phyloP scores from a whole-genome alignment of 2,888 invertebrate species.

The Alentia gelatinosa region DNA sequence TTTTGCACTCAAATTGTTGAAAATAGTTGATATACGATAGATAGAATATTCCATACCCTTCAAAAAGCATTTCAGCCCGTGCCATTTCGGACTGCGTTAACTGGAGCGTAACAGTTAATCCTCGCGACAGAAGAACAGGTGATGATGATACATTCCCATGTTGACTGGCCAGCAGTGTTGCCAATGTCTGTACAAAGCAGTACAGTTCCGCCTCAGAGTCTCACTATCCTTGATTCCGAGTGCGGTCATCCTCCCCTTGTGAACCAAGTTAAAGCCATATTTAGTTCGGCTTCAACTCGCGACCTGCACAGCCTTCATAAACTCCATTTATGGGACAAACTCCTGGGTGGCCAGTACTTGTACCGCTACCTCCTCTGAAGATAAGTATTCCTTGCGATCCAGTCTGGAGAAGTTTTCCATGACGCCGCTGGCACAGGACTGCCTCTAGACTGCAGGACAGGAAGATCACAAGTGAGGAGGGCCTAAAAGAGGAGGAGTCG shows the following conservation, averaged over 20 bases:
- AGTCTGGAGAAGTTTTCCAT: not conserved
- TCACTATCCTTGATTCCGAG: not conserved
- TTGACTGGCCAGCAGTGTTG: not conserved
- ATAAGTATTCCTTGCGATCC: not conserved
- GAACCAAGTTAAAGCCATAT: not conserved
- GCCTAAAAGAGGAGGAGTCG: not conserved
- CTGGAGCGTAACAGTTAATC: too few species aligned
- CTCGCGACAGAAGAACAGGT: too few species aligned
- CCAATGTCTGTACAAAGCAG: not conserved
- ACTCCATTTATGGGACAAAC: not conserved
- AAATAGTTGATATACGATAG: not conserved
- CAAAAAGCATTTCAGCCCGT: not conserved
- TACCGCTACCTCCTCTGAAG: not conserved
- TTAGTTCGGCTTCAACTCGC: not conserved
- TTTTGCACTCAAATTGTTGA: too few species aligned
- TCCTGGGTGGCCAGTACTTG: not conserved
- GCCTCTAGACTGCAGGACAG: not conserved
- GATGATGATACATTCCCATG: too few species aligned
- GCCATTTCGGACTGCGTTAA: not conserved
- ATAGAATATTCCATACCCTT: not conserved
- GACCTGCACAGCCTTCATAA: not conserved
- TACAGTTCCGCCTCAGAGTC: not conserved
- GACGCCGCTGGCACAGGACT: not conserved
- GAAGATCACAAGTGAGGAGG: conserved; percentile 4
- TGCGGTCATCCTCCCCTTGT: not conserved